phyloP scores from a whole-genome alignment of 1,140 invertebrate genomes.

The Lepidurus arcticus region DNA sequence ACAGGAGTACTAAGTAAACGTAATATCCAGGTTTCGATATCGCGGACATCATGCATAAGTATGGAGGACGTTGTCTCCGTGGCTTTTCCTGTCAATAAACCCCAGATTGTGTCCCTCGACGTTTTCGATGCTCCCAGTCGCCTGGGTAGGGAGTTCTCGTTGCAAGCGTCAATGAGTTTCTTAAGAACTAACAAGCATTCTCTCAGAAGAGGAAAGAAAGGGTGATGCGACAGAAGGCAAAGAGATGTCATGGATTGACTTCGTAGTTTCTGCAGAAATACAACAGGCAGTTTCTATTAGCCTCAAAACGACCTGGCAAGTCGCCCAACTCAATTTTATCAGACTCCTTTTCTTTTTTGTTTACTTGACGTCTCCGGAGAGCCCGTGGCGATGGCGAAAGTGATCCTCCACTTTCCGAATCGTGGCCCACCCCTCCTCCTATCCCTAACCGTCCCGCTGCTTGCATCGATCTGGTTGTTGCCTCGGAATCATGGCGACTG shows the following conservation, averaged over 20 bases:
- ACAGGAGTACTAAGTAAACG: slow-evolving; percentile 92
- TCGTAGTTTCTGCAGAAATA: slow-evolving; percentile 58
- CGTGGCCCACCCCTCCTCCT: slow-evolving; percentile 45
- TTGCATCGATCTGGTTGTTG: slow-evolving; percentile 46
- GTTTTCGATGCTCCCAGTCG: slow-evolving; percentile 64
- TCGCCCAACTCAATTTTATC: background rate
- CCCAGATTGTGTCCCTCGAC: slow-evolving; percentile 86
- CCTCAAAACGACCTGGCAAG: background rate
- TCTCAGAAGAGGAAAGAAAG: slow-evolving; percentile 95
- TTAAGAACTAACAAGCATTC: slow-evolving; percentile 94
- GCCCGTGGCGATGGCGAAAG: slow-evolving; percentile 77
- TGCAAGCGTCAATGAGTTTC: slow-evolving; percentile 92
- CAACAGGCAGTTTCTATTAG: background rate
- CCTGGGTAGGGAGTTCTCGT: slow-evolving; percentile 81
- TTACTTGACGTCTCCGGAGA: slow-evolving; percentile 65
- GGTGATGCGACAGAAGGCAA: slow-evolving; percentile 97
- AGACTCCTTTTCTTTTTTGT: slow-evolving; percentile 40
- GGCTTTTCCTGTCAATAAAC: slow-evolving; percentile 64
- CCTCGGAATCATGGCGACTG: slow-evolving; percentile 27
- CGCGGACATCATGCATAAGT: slow-evolving; percentile 89
- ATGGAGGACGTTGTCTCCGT: slow-evolving; percentile 69
- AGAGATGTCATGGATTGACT: slow-evolving; percentile 93
- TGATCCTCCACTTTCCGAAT: slow-evolving; percentile 80
- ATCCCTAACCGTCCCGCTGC: slow-evolving; percentile 38
- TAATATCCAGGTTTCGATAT: slow-evolving; percentile 98